Evolutionary conservation across 2,888 invertebrate species (phyloP), one percentile per base, ranked within the genome.

Genomic region (Hirtodrosophila trivittata): DNA sequence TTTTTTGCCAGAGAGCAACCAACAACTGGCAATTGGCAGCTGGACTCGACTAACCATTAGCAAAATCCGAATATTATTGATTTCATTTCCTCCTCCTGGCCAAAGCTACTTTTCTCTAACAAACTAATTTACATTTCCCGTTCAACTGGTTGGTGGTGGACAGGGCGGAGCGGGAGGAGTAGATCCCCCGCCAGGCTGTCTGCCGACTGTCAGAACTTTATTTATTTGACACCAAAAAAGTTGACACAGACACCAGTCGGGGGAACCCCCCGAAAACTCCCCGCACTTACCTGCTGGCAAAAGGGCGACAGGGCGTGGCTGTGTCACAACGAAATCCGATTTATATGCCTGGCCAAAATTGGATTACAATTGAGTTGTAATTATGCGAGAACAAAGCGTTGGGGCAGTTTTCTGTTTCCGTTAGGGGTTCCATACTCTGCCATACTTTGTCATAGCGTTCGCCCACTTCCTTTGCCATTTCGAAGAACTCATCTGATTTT

Each of bases 301-400:
- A 3, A 25, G 25, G 32, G 32, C 32, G 35, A 13, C n/a, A 18
- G 13, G 45, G 55, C 39, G 45, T 32, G 28, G 71, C 66, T n/a
- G 33, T 59, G 62, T 51, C 56, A 50, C 66, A 72, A 64, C 52
- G 59, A 75, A 80, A 80, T 83, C 80, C 62, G 83, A 83, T 80
- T 80, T 80, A 86, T 78, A 72, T 86, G 69, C 68, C 70, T 63
- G 59, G 69, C 68, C 75, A 75, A 76, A 83, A 83, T 83, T 83
- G 83, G 83, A 83, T 83, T 83, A 83, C 87, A 86, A 83, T 86
- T 83, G 83, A 84, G 85, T 82, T 83, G 83, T 83, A 83, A 83
- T 83, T 83, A 83, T 85, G 83, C 87, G 74, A 82, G 71, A 84
- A 84, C 84, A 80, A 78, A 80, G 75, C 57, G 63, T 47, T 52